Base-by-base conservation (phyloP, 1,140 invertebrate species). In the Pollicipes pollicipes region DNA sequence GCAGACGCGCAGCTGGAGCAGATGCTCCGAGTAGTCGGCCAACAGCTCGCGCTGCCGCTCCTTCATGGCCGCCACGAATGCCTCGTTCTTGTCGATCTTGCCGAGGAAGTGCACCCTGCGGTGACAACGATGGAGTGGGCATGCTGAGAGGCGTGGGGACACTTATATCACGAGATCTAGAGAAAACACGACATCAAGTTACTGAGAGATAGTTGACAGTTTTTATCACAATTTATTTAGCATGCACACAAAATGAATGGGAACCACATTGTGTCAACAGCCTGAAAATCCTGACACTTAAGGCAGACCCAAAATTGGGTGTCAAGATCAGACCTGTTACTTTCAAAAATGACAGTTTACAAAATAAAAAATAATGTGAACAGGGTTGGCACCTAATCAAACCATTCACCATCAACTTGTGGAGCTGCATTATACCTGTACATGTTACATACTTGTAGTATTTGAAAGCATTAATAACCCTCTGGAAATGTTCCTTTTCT, bases 1-100 rank as follows among this genome's bases (percentile, higher is more conserved):
- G 76, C 90, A 93, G 64, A 83, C 81, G 76, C 86, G 86, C 16
- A 95, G 84, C 66, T 85, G 84, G 45, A 85, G 81, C 68, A 97
- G 80, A 78, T 94, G 90, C 8, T 86, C 82, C 64, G 82, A 83
- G 78, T 95, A 97, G 70, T 87, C 86, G 24, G 82, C 79, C 0
- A 97, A 80, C 73, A 91, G 82, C 69, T n/a, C 63, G 24, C 27
- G 63, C 63, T 64, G 63, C 24, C 27, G 63, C 4, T 10, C 26
- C 24, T 4, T 24, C 63, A 64, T 64, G 4, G 6, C 4, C 3
- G 24, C 8, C 24, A 64, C 24, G 63, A 64, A 64, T 6, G 24
- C 6, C 21, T n/a, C 27, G 63, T 64, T 64, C 63, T 64, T 64
- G 10, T 64, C 63, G 6, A 64, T 64, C 27, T 64, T 64, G 63